Base-by-base conservation (phyloP, 2,113 vertebrate species). In the Pseudorectes ferrugineus region DNA sequence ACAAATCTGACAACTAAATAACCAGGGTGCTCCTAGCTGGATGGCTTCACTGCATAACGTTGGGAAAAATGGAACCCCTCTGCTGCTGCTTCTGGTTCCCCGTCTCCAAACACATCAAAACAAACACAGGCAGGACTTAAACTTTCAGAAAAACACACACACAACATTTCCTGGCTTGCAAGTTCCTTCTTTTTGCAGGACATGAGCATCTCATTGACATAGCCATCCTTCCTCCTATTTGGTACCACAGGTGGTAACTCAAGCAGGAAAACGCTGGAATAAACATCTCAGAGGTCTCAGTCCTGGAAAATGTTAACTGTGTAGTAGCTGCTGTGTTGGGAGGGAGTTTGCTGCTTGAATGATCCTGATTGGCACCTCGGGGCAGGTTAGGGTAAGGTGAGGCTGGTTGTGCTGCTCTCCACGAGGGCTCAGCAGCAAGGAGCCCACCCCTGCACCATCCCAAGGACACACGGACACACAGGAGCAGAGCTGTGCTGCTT, bases 391-490 rank as follows among this genome's bases (percentile, higher is more conserved):
- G 7, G 8, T 25, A 7, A 29, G 51, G 26, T 5, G 6, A 15
- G 26, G 29, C 31, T 55, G 40, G 5, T 2, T 46, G 40, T 70
- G 63, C 36, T n/a, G 48, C 51, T 74, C 40, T 43, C 58, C 35
- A 1, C 0, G 4, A 8, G 35, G 51, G 46, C 1, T 3, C 73
- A 51, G 52, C 45, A 68, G 26, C 1, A 3, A 87, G 55, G 18
- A 71, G 6, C 61, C 29, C 4, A 2, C 10, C 43, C 21, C 43
- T 51, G 18, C 1, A 0, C 17, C 7, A 1, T 61, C 26, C 63
- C 49, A 33, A 4, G 65, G n/a, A 70, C 48, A 21, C 12, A 7
- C 4, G 0, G 38, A 11, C 33, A 48, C 5, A 0, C 1, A 1
- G 23, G 7, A 40, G 59, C n/a, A 61, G 25, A 62, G 29, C 17